Evolutionary conservation across 2,113 vertebrate species (phyloP).

Genomic region (Colistium nudipinnis): DNA sequence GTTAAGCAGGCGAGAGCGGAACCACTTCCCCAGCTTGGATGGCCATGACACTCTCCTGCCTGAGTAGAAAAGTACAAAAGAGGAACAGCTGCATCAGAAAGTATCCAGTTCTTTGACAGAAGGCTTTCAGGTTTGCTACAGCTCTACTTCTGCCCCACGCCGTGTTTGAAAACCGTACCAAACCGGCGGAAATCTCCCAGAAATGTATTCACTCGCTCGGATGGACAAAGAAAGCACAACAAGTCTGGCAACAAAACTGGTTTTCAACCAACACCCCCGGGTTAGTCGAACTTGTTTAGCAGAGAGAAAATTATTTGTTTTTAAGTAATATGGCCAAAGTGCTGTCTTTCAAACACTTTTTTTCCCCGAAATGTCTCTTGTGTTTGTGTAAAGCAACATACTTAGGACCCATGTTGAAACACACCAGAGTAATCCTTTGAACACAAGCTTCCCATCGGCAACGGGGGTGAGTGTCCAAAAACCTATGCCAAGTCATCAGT

Average conservation of each 20-base stretch:
- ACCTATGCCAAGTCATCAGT: constrained; percentile 40
- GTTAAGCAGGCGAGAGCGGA: background rate
- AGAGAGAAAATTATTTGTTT: background rate
- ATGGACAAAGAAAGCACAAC: no score
- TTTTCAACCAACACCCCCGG: background rate
- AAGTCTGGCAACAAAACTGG: background rate
- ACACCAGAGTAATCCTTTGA: constrained; percentile 17
- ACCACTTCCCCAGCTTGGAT: background rate
- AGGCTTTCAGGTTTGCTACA: background rate
- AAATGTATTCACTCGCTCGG: no score
- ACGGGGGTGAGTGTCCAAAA: background rate
- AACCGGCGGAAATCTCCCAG: no score
- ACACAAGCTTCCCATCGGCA: constrained; percentile 13
- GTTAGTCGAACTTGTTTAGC: background rate
- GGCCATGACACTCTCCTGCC: background rate
- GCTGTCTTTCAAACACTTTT: background rate
- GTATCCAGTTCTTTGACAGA: background rate
- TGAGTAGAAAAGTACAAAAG: background rate
- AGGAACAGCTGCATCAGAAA: background rate
- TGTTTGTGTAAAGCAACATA: background rate
- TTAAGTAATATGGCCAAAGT: background rate
- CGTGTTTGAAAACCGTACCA: background rate
- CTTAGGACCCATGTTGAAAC: background rate
- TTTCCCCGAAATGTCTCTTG: background rate
- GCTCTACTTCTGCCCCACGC: background rate